phyloP scores from a whole-genome alignment of 2,797 vertebrate genomes.

The Sebastes iracundus region DNA sequence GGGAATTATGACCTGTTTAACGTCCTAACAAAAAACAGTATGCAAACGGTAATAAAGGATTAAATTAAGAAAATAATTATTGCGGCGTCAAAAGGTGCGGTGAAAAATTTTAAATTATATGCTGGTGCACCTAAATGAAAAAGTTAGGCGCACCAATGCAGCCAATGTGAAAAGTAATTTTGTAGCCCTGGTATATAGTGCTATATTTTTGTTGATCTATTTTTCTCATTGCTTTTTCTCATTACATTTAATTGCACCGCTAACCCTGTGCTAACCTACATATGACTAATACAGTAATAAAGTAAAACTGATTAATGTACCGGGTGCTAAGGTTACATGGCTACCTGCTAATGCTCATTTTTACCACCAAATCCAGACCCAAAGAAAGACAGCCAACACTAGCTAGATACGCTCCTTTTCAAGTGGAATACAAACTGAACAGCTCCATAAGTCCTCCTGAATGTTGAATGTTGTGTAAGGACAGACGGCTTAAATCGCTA shows the following conservation, averaged over 20 bases:
- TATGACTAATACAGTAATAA: neutral
- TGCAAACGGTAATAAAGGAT: too few species aligned
- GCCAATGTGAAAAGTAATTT: too few species aligned
- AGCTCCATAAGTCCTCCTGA: neutral
- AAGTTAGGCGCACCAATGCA: too few species aligned
- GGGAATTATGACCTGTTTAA: too few species aligned
- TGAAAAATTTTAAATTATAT: too few species aligned
- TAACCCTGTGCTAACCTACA: neutral
- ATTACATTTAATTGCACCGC: neutral
- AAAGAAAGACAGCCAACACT: neutral
- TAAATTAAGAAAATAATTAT: too few species aligned
- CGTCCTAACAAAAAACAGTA: too few species aligned
- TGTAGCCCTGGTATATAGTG: too few species aligned
- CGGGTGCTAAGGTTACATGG: neutral
- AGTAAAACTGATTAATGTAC: neutral
- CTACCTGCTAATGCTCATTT: neutral
- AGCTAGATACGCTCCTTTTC: neutral
- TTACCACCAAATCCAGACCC: neutral
- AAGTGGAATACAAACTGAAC: neutral
- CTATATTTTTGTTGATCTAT: neutral
- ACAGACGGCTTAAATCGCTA: neutral
- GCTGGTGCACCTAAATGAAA: too few species aligned
- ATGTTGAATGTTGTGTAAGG: neutral
- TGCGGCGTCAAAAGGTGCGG: too few species aligned
- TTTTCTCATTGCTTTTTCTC: neutral